Evolutionary conservation across 2,888 invertebrate genomes (phyloP).

Genomic region (Apotomis capreana): DNA sequence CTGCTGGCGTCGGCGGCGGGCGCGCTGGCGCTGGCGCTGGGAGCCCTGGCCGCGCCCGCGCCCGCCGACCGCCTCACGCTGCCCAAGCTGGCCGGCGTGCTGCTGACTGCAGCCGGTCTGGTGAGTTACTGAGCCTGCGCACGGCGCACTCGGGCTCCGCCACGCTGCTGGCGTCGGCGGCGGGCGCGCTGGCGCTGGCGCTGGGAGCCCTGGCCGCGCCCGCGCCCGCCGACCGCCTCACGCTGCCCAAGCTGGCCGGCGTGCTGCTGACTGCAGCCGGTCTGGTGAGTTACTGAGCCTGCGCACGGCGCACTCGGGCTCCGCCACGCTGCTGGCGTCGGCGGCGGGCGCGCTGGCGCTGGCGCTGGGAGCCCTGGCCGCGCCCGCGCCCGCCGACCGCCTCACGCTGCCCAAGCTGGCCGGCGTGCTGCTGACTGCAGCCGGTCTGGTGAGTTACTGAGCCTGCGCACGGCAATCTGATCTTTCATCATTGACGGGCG

Average conservation of each 20-base stretch:
- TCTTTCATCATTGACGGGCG: too few species aligned
- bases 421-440: constrained; percentile 88
- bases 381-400: constrained; percentile 90
- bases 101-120: constrained; percentile 90
- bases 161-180: constrained; percentile 70
- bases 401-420: constrained; percentile 94
- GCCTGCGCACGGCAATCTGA: constrained; percentile 86
- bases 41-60: constrained; percentile 85
- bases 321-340: constrained; percentile 43
- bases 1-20: constrained; percentile 70
- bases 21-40: constrained; percentile 86
- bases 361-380: constrained; percentile 82
- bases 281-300: constrained; percentile 84
- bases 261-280: constrained; percentile 90
- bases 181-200: constrained; percentile 84
- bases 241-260: constrained; percentile 92
- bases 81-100: constrained; percentile 92
- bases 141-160: constrained; percentile 22
- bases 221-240: constrained; percentile 90
- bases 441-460: too few species aligned
- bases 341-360: constrained; percentile 86
- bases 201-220: constrained; percentile 86
- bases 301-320: constrained; percentile 24
- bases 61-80: constrained; percentile 92
- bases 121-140: constrained; percentile 79